phyloP scores from a whole-genome alignment of 1,140 invertebrate species.

The Schlechtendalia chinensis region DNA sequence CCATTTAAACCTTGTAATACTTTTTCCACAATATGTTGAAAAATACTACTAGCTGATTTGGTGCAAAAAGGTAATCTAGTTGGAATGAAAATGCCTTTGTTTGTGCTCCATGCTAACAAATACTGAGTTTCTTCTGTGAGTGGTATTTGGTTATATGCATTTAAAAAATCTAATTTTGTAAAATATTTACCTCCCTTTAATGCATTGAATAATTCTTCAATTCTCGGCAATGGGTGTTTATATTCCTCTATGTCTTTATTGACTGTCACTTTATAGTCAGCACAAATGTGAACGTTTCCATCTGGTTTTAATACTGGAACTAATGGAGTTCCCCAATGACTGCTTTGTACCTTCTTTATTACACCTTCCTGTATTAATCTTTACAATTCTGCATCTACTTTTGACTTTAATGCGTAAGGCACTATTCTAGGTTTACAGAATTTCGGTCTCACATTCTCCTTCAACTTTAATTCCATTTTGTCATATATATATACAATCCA shows the following conservation, averaged over 20 bases:
- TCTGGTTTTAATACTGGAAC: background rate
- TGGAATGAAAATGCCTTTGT: background rate
- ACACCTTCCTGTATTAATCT: background rate
- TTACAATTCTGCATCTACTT: background rate
- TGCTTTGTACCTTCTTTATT: background rate
- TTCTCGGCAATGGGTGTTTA: background rate
- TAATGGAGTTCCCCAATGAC: background rate
- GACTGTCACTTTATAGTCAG: background rate
- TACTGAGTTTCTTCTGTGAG: background rate
- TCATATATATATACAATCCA: background rate
- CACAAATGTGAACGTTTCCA: background rate
- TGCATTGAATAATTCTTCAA: background rate
- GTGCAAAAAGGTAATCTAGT: background rate
- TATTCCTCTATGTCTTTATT: background rate
- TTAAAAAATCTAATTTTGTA: background rate
- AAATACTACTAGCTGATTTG: background rate
- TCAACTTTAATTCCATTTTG: background rate
- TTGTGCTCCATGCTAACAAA: background rate
- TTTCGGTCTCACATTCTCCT: background rate
- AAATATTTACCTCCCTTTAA: background rate
- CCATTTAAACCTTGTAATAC: background rate
- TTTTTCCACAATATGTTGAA: background rate
- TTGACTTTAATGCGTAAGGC: background rate
- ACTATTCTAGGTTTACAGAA: background rate
- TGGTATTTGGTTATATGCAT: background rate